These are phyloP conservation scores for Zygogramma bicolorata DNA, from an alignment of 2,888 invertebrate genomes.

Conservation along the genomic window DNA sequence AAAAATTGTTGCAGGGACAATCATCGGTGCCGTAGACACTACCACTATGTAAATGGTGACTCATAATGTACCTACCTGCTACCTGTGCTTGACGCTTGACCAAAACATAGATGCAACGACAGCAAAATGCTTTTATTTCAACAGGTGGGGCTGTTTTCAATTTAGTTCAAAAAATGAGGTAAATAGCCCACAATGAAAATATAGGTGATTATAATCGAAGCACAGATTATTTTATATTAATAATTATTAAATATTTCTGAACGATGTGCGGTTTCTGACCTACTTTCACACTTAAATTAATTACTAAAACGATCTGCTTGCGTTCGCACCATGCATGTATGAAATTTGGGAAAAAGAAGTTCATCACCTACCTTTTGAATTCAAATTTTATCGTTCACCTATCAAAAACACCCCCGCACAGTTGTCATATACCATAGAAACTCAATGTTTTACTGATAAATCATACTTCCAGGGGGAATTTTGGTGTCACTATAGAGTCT, in stretches of 20 bases:
- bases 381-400: slow-evolving; percentile 19
- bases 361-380: slow-evolving; percentile 12
- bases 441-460: slow-evolving; percentile 10
- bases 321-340: slow-evolving; percentile 16
- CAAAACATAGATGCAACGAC: slow-evolving; percentile 18
- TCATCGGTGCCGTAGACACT: slow-evolving; percentile 20
- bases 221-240: slow-evolving; percentile 17
- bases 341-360: neutral
- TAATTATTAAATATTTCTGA: slow-evolving; percentile 29
- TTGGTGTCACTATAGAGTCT: neutral
- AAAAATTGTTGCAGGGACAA: neutral
- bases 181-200: neutral
- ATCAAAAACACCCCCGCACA: slow-evolving; percentile 29
- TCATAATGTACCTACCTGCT: slow-evolving; percentile 22
- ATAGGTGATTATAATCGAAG: slow-evolving; percentile 4
- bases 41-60: slow-evolving; percentile 7
- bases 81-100: slow-evolving; percentile 21
- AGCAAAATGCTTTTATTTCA: slow-evolving; percentile 11
- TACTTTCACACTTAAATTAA: slow-evolving; percentile 33
- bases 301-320: slow-evolving; percentile 24
- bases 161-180: neutral
- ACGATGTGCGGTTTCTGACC: slow-evolving; percentile 37
- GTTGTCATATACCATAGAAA: slow-evolving; percentile 4
- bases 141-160: slow-evolving; percentile 13
- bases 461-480: neutral